Base-by-base conservation (phyloP, 2,797 vertebrate genomes). In the Lerista edwardsae region DNA sequence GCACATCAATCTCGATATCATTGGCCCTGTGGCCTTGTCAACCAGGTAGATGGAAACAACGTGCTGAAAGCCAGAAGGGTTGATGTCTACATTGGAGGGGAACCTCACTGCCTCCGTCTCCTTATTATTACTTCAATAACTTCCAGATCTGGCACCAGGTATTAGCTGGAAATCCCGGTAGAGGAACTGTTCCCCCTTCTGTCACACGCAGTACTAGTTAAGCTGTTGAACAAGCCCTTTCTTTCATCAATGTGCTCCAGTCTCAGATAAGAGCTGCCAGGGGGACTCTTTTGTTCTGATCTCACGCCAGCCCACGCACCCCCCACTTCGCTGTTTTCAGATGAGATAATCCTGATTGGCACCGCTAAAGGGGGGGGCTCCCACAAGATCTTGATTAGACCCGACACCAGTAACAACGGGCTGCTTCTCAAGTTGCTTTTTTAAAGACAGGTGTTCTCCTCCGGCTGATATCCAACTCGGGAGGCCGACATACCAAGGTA, bases 381-480 rank as follows among this genome's bases (percentile, higher is more conserved):
- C 34, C 65, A 77, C 41, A 39, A 62, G 84, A 77, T 65, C 39
- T 55, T 84, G 69, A 79, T 62, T 61, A 62, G 72, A 47, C 25
- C 12, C 76, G 79, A 77, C 79, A 77, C 34, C 59, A 51, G 15
- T 62, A 82, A 77, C 55, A 51, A 72, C 62, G 67, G 12, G 57
- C 55, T 69, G 34, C 65, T 39, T 39, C 73, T 82, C 34, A n/a
- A 69, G 39, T 12, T 41, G 61, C 41, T 81, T 62, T 51, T 71
- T 81, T 34, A 81, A 85, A 68, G 65, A 71, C 73, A 77, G 74
- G 31, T 81, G 41, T 81, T 75, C 75, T 84, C 25, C 55, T 25
- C 14, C 29, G 6, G 55, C 51, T 47, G 67, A 44, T 47, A 71
- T 31, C 51, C 75, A 65, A 77, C 44, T 71, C 29, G 5, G 34